Evolutionary conservation across 2,113 vertebrate genomes (phyloP), one percentile per base, ranked within the genome.

Genomic region (Oryzias melastigma): DNA sequence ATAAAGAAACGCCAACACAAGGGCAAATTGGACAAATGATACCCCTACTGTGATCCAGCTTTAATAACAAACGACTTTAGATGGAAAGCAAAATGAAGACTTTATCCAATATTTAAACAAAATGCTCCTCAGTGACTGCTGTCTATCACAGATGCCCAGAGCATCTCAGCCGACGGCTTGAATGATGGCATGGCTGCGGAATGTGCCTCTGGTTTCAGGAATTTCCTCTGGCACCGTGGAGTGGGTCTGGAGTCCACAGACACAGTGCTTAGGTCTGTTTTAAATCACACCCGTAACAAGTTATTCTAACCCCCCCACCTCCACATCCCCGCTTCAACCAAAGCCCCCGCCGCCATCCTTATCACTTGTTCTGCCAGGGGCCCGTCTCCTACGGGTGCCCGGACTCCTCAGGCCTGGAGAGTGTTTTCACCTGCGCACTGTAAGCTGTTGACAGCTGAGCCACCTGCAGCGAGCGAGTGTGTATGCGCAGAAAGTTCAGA

Each of bases 251-350:
- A 75, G 71, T 60, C 70, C 73, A 81, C 71, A 73, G 65, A 61
- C 65, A 73, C 75, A 68, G 75, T 75, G 73, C 80, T 79, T 75
- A 62, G 0, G 40, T 77, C 77, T 81, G 75, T 67, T 70, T 83
- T 70, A 67, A 50, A 68, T 80, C 70, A 55, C 29, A 46, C 52
- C 57, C 17, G 65, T 62, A 46, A 46, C 53, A 57, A 71, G 71
- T 68, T 75, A 59, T 68, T 76, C 52, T 25, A 68, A 67, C 71
- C 40, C 53, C 64, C 52, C 20, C n/a, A 54, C 65, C 59, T 25
- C 46, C 6, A 44, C 5, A 17, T 6, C 15, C 52, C 46, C 20
- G 6, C 35, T 35, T 35, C 35, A 12, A 35, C 35, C 35, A 35
- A 35, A 35, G 24, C 45, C 45, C 4, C 5, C 19, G 45, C 40